phyloP scores from a whole-genome alignment of 1,140 invertebrate species.

The Scylla paramamosain region DNA sequence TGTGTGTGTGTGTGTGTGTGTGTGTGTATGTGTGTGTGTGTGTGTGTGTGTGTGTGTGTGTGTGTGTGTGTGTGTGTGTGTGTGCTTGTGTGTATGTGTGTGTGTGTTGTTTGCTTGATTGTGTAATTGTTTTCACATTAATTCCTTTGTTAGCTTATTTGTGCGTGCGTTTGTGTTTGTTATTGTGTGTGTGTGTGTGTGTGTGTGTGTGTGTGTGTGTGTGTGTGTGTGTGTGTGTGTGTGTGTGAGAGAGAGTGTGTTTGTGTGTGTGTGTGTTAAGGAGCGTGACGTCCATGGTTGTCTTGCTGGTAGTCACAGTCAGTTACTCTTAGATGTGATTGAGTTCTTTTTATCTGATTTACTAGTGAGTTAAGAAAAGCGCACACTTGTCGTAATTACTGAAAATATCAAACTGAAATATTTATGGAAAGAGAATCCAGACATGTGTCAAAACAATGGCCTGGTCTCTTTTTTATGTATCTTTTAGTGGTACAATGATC shows the following conservation, averaged over 20 bases:
- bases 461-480: not conserved
- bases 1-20: not conserved
- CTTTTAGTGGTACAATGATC: not conserved
- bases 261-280: not conserved
- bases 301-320: not conserved
- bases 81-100: conserved; percentile 37
- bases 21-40: not conserved
- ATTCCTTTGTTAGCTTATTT: not conserved
- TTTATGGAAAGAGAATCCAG: not conserved
- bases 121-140: too few relatives aligned
- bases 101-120: not conserved
- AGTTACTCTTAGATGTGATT: not conserved
- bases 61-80: conserved; percentile 32
- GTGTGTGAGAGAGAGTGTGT: conserved; percentile 28
- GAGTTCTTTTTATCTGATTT: not conserved
- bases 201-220: not conserved
- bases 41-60: not conserved
- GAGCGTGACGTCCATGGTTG: not conserved
- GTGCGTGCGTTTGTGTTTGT: conserved; percentile 31
- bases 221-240: conserved; percentile 37
- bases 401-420: not conserved
- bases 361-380: not conserved
- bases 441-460: not conserved
- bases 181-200: not conserved
- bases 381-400: not conserved